Percentiles rank a stretch among this genome's conserved stretches.
phyloP scores from a whole-genome alignment of 2,888 invertebrate genomes.

The Trimorus sp. region DNA sequence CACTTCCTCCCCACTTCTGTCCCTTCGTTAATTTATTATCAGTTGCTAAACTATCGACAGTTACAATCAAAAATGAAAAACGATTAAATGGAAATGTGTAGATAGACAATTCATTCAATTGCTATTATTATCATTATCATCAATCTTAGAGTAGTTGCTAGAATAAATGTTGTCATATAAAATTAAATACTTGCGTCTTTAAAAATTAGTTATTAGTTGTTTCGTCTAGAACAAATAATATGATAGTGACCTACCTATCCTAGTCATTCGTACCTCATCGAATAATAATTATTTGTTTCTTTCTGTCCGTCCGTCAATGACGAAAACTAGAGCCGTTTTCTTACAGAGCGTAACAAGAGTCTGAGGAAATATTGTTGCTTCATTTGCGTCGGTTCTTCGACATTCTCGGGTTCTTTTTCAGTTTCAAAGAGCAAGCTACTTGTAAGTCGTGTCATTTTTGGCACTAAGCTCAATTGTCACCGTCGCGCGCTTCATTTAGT shows the following conservation, averaged over 20 bases:
- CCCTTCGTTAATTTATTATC: neutral
- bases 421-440: constrained; percentile 67
- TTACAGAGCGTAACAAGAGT: constrained; percentile 72
- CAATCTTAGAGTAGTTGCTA: constrained; percentile 38
- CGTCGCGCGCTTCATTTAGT: constrained; percentile 22
- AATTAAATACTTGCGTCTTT: constrained; percentile 76
- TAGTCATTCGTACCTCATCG: constrained; percentile 75
- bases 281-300: constrained; percentile 67
- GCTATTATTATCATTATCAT: constrained; percentile 20
- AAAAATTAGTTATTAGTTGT: constrained; percentile 71
- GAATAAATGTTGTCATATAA: constrained; percentile 47
- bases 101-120: constrained; percentile 36
- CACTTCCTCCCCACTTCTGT: too few species aligned
- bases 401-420: constrained; percentile 13
- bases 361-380: constrained; percentile 53
- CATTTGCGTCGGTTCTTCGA: constrained; percentile 9
- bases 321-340: constrained; percentile 72
- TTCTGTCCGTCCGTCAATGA: constrained; percentile 42
- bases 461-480: constrained; percentile 53
- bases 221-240: constrained; percentile 73
- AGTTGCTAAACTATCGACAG: neutral
- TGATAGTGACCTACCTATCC: constrained; percentile 80
- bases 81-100: constrained; percentile 37
- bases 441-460: constrained; percentile 42
- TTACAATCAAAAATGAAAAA: neutral